Percentiles rank a stretch among this genome's conserved stretches.
phyloP scores from a whole-genome alignment of 2,797 vertebrate species.

The Hippoglossus hippoglossus region DNA sequence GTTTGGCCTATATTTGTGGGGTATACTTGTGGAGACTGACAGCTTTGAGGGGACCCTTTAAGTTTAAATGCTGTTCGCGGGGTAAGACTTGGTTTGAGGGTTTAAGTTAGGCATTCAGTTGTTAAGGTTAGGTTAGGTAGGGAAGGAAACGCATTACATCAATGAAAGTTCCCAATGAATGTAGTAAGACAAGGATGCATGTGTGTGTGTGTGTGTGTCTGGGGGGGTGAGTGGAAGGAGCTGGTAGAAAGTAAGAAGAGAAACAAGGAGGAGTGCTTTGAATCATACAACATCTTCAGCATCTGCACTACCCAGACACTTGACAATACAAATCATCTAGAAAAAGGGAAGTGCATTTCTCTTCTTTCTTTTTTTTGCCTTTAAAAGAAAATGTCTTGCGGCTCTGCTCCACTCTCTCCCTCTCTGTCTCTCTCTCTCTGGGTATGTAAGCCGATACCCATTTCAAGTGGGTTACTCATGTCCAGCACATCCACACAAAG shows the following conservation, averaged over 20 bases:
- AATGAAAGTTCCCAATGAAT: not conserved
- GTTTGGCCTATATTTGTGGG: no score
- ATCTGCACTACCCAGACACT: constrained; percentile 81
- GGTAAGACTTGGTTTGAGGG: not conserved
- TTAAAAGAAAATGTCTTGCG: constrained; percentile 87
- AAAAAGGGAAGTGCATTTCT: constrained; percentile 72
- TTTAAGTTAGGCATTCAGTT: not conserved
- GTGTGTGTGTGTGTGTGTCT: constrained; percentile 11
- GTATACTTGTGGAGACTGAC: no score
- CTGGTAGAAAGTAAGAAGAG: constrained; percentile 51
- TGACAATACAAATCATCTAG: constrained; percentile 75
- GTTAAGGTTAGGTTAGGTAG: not conserved
- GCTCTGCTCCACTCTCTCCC: constrained; percentile 83
- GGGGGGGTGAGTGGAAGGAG: constrained; percentile 5
- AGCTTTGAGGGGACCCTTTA: no score
- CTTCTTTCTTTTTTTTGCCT: constrained; percentile 85
- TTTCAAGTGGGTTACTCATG: constrained; percentile 98
- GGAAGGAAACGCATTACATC: not conserved
- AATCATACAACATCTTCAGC: constrained; percentile 64
- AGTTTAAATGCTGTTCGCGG: not conserved
- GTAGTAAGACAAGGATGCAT: not conserved
- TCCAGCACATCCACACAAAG: constrained; percentile 99
- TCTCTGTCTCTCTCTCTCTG: constrained; percentile 85
- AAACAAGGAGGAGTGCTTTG: constrained; percentile 33
- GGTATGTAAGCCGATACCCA: constrained; percentile 95